Conservation (phyloP, 2,113 vertebrate species). For the Cyanoderma ruficeps region DNA sequence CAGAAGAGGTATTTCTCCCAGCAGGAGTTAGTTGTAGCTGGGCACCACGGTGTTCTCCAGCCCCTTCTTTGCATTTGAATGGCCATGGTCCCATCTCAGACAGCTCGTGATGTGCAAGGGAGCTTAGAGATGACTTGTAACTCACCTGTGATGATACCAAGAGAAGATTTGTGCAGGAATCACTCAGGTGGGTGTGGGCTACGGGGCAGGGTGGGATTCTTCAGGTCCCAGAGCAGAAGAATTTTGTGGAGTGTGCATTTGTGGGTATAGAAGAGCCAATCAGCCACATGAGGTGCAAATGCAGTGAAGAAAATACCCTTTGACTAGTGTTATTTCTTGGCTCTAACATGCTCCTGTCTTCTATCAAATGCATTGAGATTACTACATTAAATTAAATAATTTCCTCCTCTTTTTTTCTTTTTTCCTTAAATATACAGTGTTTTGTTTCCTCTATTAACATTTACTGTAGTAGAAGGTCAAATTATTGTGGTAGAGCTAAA, state of each 20-base stretch:
- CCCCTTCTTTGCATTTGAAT: not conserved
- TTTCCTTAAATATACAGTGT: not conserved
- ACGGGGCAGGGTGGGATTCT: not conserved
- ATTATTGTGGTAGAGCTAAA: slow-evolving; percentile 39
- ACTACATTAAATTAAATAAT: not conserved
- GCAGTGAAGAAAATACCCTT: not conserved
- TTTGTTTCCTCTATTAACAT: not conserved
- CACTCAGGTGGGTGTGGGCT: not conserved
- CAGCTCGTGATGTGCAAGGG: not conserved
- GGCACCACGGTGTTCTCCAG: not conserved
- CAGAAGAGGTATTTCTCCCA: not conserved
- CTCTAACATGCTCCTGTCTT: not conserved
- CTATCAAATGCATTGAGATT: not conserved
- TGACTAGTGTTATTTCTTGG: not conserved
- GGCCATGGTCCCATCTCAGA: not conserved
- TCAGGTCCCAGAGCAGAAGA: not conserved
- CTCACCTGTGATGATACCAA: not conserved
- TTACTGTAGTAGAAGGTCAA: not conserved
- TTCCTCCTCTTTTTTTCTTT: not conserved
- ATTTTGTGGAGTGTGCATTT: not conserved
- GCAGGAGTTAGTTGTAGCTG: not conserved
- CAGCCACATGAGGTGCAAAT: not conserved
- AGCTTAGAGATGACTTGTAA: not conserved
- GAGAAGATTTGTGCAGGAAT: not conserved
- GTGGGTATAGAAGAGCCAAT: not conserved